phyloP scores from a whole-genome alignment of 2,888 invertebrate genomes.

The Agonopterix subpropinquella region DNA sequence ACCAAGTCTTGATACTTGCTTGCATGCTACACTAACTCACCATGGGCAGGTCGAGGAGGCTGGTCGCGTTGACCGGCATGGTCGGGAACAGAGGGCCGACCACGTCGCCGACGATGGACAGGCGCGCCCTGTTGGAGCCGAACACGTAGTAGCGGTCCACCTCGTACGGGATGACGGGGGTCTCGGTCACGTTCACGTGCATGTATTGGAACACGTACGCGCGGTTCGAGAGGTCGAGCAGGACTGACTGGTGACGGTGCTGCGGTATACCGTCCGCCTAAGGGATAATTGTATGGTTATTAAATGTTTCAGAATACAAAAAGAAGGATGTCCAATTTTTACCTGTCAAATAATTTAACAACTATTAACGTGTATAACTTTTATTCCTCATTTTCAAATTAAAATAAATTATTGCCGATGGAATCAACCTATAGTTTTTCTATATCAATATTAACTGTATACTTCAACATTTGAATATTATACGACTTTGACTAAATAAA shows the following conservation, averaged over 20 bases:
- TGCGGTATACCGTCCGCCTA: conserved; percentile 94
- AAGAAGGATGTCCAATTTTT: too few species aligned
- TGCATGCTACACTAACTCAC: conserved; percentile 30
- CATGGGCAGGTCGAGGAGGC: conserved; percentile 87
- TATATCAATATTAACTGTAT: too few species aligned
- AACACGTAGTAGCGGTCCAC: conserved; percentile 92
- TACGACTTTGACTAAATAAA: too few species aligned
- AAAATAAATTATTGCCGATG: too few species aligned
- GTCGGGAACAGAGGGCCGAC: conserved; percentile 95
- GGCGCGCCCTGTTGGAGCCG: conserved; percentile 90
- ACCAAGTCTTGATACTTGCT: too few species aligned
- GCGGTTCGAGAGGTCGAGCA: conserved; percentile 93
- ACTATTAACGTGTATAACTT: too few species aligned
- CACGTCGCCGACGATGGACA: conserved; percentile 93
- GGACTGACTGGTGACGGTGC: conserved; percentile 92
- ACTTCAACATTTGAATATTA: too few species aligned
- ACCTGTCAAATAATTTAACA: too few species aligned
- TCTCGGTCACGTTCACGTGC: conserved; percentile 96
- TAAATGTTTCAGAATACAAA: too few species aligned
- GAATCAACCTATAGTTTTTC: too few species aligned
- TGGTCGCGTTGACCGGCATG: conserved; percentile 93
- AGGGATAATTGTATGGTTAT: not conserved
- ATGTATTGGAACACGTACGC: conserved; percentile 95
- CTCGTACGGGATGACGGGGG: conserved; percentile 93
- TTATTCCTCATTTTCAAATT: too few species aligned